Conservation (phyloP, 2,113 vertebrate genomes). For the Scytalopus superciliaris region DNA sequence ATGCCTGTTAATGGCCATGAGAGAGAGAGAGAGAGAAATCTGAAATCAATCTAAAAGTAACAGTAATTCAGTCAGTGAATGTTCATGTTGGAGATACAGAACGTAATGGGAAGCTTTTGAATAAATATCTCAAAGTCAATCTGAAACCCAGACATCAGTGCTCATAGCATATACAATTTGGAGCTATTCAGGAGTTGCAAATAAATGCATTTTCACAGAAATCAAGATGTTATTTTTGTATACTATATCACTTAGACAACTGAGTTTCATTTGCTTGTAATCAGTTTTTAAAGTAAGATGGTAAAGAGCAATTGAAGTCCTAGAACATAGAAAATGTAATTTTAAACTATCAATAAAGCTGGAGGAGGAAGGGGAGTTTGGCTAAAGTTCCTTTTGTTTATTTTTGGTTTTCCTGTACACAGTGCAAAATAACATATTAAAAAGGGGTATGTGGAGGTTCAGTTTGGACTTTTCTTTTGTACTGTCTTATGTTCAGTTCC, state of each 20-base stretch:
- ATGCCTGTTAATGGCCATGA: conserved; percentile 70
- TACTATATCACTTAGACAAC: conserved; percentile 99
- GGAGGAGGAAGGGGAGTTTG: conserved; percentile 97
- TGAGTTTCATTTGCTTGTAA: conserved; percentile 99
- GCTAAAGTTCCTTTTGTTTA: conserved; percentile 80
- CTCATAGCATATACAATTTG: conserved; percentile 88
- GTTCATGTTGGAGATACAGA: conserved; percentile 72
- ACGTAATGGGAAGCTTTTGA: conserved; percentile 82
- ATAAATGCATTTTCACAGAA: conserved; percentile 99
- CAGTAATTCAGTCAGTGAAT: conserved; percentile 68
- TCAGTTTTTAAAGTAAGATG: conserved; percentile 99
- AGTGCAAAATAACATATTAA: conserved; percentile 73
- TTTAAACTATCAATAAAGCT: conserved; percentile 99
- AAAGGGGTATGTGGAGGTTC: conserved; percentile 71
- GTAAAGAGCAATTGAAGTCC: conserved; percentile 98
- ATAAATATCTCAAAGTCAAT: conserved; percentile 78
- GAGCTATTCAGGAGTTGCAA: conserved; percentile 91
- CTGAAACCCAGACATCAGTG: conserved; percentile 85
- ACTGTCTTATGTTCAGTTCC: not conserved
- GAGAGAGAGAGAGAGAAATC: conserved; percentile 71
- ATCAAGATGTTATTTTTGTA: conserved; percentile 99
- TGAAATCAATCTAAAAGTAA: conserved; percentile 66
- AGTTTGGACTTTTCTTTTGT: conserved; percentile 68
- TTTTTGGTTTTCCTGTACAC: conserved; percentile 73
- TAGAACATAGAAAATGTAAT: conserved; percentile 99